Conservation (phyloP, 2,113 vertebrate genomes). For the Bostrychus sinensis region DNA sequence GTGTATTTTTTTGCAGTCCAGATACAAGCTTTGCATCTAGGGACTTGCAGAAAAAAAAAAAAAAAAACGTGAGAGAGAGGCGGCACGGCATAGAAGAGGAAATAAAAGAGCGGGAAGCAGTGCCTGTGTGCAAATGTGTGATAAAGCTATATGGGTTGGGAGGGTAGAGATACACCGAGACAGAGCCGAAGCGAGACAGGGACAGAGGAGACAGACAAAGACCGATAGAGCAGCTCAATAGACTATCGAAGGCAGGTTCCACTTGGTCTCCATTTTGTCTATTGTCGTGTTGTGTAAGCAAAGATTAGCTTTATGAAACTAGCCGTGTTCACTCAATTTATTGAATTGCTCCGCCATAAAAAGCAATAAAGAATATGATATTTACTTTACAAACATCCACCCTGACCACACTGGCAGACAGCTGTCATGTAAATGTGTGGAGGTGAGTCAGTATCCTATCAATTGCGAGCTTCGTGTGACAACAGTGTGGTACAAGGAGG, state of each 20-base stretch:
- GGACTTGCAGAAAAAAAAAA: conserved; percentile 18
- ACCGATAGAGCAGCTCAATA: conserved; percentile 39
- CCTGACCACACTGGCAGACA: not conserved
- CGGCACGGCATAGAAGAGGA: conserved; percentile 28
- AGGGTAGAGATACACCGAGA: conserved; percentile 32
- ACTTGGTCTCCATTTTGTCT: conserved; percentile 32
- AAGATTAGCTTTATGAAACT: conserved; percentile 65
- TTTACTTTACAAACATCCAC: conserved; percentile 51
- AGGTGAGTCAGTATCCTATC: conserved; percentile 27
- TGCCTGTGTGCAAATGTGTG: conserved; percentile 64
- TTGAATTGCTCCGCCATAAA: conserved; percentile 53
- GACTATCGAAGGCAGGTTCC: conserved; percentile 43
- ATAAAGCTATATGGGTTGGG: conserved; percentile 44
- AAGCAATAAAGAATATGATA: conserved; percentile 55
- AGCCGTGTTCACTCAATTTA: conserved; percentile 59
- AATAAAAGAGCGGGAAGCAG: conserved; percentile 39
- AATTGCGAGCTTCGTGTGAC: conserved; percentile 19
- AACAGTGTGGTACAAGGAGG: not conserved
- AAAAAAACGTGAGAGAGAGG: conserved; percentile 14
- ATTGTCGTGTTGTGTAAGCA: conserved; percentile 41
- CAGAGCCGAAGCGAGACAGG: conserved; percentile 7
- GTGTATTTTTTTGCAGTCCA: conserved; percentile 2
- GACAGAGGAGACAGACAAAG: conserved; percentile 27
- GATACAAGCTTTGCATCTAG: conserved; percentile 41
- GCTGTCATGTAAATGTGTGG: conserved; percentile 7